Base-by-base conservation (phyloP, 1,140 invertebrate genomes). In the Drosophila prosaltans region DNA sequence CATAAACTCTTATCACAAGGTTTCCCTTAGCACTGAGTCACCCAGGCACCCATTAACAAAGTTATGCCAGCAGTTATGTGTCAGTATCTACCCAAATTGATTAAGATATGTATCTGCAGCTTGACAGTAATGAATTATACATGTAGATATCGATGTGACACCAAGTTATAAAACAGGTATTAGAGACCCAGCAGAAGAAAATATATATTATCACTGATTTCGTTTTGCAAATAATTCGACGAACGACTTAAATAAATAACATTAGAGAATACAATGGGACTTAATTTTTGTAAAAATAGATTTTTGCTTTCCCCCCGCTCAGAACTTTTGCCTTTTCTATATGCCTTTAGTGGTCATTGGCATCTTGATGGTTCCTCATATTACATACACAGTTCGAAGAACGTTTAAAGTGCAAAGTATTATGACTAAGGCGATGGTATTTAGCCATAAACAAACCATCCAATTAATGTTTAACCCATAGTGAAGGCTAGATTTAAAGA, bases 121-220 rank as follows among this genome's bases (percentile, higher is more conserved):
- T 39, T 58, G 30, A 32, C 57, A 59, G 21, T 43, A 41, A 66
- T 59, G 32, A 59, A 59, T 59, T 59, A 59, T 59, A 40, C 40
- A 26, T 26, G 8, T 26, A 59, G 57, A 59, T 59, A 30, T 28
- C 48, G 28, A 11, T 60, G 59, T 64, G 28, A 51, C 26, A 51
- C 32, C 30, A 41, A 69, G 28, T n/a, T 39, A 3, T 39, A 3
- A 5, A 16, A 16, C 16, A 16, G 16, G 16, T 16, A 16, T 16
- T 16, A 16, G 16, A 16, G 16, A 16, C 16, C 16, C 16, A 16
- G 16, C 16, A 16, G 16, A 0, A 16, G 16, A 16, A 16, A 16
- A 16, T 16, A 16, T 16, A 16, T 16, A 16, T 16, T 16, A 16
- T 16, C 16, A 16, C 16, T 16, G 16, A 16, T 16, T 16, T 16